Conservation (phyloP, 2,113 vertebrate species). For the Hydrolagus affinis region DNA sequence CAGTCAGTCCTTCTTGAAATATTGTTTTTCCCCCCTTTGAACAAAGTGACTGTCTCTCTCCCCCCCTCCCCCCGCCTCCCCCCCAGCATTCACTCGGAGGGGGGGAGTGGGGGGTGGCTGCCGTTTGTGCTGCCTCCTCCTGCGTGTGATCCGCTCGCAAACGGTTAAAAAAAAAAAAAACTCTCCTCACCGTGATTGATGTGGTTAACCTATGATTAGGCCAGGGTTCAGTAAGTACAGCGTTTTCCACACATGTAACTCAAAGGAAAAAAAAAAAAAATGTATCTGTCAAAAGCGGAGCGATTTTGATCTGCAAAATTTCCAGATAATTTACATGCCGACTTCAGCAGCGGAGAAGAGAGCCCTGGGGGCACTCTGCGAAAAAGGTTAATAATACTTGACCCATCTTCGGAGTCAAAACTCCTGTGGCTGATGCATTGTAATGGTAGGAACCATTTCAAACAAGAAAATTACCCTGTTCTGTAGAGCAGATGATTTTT, state of each 20-base stretch:
- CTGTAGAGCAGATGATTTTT: constrained; percentile 32
- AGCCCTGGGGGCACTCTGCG: constrained; percentile 19
- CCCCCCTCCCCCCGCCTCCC: too few species aligned
- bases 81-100: not conserved
- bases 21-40: not conserved
- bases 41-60: not conserved
- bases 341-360: constrained; percentile 11
- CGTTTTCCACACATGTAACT: constrained; percentile 15
- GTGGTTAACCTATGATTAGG: constrained; percentile 28
- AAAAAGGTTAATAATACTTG: constrained; percentile 33
- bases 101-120: too few species aligned
- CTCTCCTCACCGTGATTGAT: constrained; percentile 11
- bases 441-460: constrained; percentile 31
- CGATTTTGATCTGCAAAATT: constrained; percentile 27
- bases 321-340: constrained; percentile 30
- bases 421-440: constrained; percentile 29
- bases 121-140: not conserved
- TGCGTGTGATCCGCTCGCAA: constrained; percentile 1
- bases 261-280: not conserved
- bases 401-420: constrained; percentile 32
- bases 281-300: constrained; percentile 24
- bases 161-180: too few species aligned
- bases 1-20: too few species aligned
- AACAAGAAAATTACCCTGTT: constrained; percentile 31
- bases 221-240: constrained; percentile 23